Base-by-base conservation (phyloP, 2,888 invertebrate species). In the Serripes groenlandicus region DNA sequence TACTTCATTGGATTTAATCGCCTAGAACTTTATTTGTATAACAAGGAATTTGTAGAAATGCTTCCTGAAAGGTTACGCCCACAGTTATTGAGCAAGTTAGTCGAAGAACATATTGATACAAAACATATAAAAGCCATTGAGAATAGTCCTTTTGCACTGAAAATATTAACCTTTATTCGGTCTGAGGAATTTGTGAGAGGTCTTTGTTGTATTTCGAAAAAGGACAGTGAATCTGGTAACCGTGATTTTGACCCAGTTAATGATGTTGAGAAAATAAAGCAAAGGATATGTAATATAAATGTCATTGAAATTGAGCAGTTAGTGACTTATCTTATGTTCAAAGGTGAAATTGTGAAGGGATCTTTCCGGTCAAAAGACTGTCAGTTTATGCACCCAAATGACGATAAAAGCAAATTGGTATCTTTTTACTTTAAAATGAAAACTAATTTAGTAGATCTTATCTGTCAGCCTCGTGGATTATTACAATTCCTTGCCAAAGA, bases 1-100 rank as follows among this genome's bases (percentile, higher is more conserved):
- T 80, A 62, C 35, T 83, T 80, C 23, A 37, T 80, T 21, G 83
- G 83, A 26, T 76, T 76, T 21, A 2, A 66, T 34, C 60, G 71
- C 52, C 26, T 83, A 23, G 58, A 70, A 18, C 60, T 83, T 32
- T 1, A 62, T 4, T 3, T 42, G 35, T 74, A 79, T 54, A 52
- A 66, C 23, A 34, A 15, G 1, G 28, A 32, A n/a, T 35, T 42
- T 32, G 66, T 83, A 42, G 56, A 3, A 28, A 30, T 28, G 9
- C 35, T 74, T 15, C 83, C 83, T 28, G 32, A 56, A 58, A 0
- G n/a, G 1, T n/a, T 83, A 9, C 58, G 68, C 26, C 83, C 83
- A 21, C 3, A 56, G 3, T 32, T 80, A 35, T 68, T 83, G 23
- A 74, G 74, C 11, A 35, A 60, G n/a, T 28, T 75, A 15, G 75